Evolutionary conservation across 2,797 vertebrate species (phyloP).

Genomic region (Cyclopterus lumpus): DNA sequence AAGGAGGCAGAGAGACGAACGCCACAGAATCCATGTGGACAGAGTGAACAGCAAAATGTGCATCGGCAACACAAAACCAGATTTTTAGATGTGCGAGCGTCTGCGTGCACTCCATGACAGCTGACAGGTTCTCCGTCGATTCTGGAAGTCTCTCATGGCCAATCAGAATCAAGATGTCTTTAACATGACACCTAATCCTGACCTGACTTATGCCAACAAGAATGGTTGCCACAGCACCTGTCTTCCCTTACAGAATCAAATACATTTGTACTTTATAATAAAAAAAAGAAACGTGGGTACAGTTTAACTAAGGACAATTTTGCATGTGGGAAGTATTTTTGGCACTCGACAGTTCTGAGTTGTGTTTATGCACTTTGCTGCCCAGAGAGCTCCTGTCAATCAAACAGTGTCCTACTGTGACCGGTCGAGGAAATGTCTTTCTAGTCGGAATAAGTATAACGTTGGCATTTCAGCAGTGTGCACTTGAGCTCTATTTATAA

Average conservation of each 20-base stretch:
- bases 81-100: neutral
- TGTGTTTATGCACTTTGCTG: neutral
- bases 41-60: neutral
- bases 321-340: neutral
- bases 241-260: neutral
- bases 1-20: neutral
- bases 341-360: neutral
- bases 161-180: neutral
- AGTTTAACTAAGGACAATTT: neutral
- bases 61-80: neutral
- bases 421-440: neutral
- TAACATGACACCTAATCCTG: neutral
- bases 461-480: neutral
- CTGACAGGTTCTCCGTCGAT: neutral
- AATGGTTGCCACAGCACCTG: no score
- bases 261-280: neutral
- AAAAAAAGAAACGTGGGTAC: no score
- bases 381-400: neutral
- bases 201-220: neutral
- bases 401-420: neutral
- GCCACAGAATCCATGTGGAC: neutral
- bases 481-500: neutral
- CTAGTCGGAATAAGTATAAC: neutral
- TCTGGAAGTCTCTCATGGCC: neutral
- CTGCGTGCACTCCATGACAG: neutral